phyloP scores from a whole-genome alignment of 2,888 invertebrate genomes.

The Hypercompe scribonia region DNA sequence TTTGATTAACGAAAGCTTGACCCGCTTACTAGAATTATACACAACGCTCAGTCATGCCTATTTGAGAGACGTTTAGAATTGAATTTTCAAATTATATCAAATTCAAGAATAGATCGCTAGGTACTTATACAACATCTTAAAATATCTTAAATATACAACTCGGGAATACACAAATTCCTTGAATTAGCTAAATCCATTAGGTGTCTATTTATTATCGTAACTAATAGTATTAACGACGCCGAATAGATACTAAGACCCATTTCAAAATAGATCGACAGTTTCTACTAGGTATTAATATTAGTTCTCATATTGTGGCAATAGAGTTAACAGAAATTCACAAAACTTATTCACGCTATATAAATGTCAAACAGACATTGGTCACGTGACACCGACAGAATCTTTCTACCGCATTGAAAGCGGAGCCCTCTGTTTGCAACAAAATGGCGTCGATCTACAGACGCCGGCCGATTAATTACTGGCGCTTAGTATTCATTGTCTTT shows the following conservation, averaged over 20 bases:
- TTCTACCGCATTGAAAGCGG: conserved; percentile 1
- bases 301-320: neutral
- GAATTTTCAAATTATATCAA: neutral
- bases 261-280: neutral
- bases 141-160: too few relatives aligned
- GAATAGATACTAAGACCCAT: neutral
- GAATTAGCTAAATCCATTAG: neutral
- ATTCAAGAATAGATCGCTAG: neutral
- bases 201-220: neutral
- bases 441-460: conserved; percentile 19
- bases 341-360: neutral
- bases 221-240: neutral
- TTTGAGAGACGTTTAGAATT: neutral
- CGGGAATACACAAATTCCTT: neutral
- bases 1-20: conserved; percentile 42
- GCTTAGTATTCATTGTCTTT: conserved; percentile 41
- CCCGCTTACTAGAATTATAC: neutral
- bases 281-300: neutral
- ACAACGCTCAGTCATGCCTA: neutral
- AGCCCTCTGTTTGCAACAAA: conserved; percentile 5
- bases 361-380: neutral
- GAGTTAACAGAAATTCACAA: neutral
- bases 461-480: conserved; percentile 36
- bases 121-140: too few relatives aligned
- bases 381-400: neutral